A percentile compares a stretch with the other conserved stretches of the same genome.
Evolutionary conservation across 2,113 vertebrate genomes (phyloP).

Genomic region (Marcusenius ussheri): DNA sequence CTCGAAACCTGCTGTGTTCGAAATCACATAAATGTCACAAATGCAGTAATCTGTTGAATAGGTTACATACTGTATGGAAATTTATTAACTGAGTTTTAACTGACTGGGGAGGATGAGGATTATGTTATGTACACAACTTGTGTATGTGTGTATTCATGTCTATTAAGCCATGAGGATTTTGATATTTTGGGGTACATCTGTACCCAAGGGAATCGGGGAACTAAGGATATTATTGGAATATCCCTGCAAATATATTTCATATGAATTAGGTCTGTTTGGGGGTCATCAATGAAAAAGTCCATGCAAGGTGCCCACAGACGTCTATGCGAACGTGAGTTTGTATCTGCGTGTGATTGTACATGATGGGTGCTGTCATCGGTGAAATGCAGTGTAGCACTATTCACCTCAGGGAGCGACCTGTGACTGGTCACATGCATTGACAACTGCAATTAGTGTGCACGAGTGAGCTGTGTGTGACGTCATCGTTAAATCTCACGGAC

Average conservation of each 20-base stretch:
- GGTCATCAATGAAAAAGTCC: not conserved
- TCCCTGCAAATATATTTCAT: not conserved
- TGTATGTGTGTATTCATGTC: not conserved
- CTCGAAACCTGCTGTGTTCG: not conserved
- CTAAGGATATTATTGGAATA: not conserved
- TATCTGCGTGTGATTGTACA: not conserved
- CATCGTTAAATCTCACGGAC: not conserved
- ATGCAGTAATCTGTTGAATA: not conserved
- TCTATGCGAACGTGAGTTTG: conserved; percentile 7
- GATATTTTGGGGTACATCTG: not conserved
- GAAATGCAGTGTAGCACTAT: not conserved
- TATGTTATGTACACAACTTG: not conserved
- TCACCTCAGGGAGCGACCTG: conserved; percentile 17
- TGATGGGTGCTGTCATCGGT: not conserved
- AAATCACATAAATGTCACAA: not conserved
- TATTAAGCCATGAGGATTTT: conserved; percentile 3
- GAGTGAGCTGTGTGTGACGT: not conserved
- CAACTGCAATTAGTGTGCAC: conserved; percentile 24
- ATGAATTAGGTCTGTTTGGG: not conserved
- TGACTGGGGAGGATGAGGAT: not conserved
- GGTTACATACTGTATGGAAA: not conserved
- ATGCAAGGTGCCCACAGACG: not conserved
- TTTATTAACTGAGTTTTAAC: not conserved
- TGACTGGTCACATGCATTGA: conserved; percentile 15
- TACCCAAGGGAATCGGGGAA: not conserved